Evolutionary conservation across 1,140 invertebrate genomes (phyloP).

Genomic region (Drosophila santomea): DNA sequence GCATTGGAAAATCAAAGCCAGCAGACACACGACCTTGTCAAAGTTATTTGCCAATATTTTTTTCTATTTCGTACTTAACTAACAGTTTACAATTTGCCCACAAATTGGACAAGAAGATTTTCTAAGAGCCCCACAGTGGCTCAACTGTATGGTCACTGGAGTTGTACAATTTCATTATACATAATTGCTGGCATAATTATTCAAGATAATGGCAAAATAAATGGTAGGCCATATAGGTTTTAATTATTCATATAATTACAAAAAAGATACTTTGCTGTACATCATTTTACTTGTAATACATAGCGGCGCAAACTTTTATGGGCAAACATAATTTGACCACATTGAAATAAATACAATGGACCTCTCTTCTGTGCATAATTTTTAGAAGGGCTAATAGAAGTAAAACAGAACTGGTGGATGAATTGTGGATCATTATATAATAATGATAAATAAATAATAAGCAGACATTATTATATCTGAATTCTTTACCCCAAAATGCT

Average conservation of each 20-base stretch:
- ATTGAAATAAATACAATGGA: no score
- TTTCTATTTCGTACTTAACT: slow-evolving; percentile 8
- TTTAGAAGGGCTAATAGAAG: no score
- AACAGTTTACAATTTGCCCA: slow-evolving; percentile 7
- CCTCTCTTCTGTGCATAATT: no score
- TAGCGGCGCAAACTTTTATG: not conserved
- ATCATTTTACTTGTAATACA: not conserved
- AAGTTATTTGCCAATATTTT: slow-evolving; percentile 47
- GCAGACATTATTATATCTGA: no score
- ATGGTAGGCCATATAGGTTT: slow-evolving; percentile 4
- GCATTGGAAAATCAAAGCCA: slow-evolving; percentile 59
- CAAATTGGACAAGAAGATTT: slow-evolving; percentile 23
- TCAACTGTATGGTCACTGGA: slow-evolving; percentile 22
- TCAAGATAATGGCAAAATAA: slow-evolving; percentile 15
- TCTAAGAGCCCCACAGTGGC: slow-evolving; percentile 10
- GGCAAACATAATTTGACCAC: no score
- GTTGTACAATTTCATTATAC: slow-evolving; percentile 28
- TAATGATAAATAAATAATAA: not conserved
- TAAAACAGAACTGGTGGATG: no score
- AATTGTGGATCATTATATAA: no score
- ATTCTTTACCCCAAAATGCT: not conserved
- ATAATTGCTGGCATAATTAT: slow-evolving; percentile 26
- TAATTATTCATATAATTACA: slow-evolving; percentile 25
- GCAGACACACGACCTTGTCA: slow-evolving; percentile 37
- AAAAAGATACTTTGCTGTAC: not conserved